These are phyloP conservation scores for Nineta flava DNA, from an alignment of 2,888 invertebrate genomes.

Conservation along the genomic window DNA sequence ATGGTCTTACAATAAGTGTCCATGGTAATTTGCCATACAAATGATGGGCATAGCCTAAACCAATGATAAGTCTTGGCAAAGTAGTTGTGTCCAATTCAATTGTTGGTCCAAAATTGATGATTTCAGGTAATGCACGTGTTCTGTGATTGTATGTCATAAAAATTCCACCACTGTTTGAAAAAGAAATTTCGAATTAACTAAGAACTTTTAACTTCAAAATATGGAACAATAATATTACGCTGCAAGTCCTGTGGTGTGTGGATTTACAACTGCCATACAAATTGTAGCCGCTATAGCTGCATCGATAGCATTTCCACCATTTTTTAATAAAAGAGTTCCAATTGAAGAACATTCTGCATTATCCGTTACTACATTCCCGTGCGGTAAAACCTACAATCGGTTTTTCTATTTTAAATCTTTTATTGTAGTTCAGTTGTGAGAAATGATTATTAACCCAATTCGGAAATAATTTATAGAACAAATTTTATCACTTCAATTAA, in stretches of 20 bases:
- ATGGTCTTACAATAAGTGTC: conserved; percentile 39
- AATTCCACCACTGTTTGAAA: conserved; percentile 47
- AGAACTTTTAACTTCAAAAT: neutral
- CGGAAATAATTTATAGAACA: too few relatives aligned
- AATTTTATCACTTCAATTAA: too few relatives aligned
- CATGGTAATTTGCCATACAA: conserved; percentile 39
- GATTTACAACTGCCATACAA: conserved; percentile 56
- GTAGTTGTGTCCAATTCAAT: conserved; percentile 17
- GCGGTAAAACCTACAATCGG: conserved; percentile 41
- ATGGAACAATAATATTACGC: conserved; percentile 37
- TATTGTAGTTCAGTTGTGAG: neutral
- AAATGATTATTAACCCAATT: too few relatives aligned
- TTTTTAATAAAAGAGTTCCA: conserved; percentile 47
- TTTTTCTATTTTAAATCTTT: neutral
- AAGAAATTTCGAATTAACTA: conserved; percentile 3
- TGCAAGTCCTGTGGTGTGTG: conserved; percentile 59
- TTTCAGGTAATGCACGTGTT: conserved; percentile 31
- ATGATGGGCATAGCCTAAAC: conserved; percentile 38
- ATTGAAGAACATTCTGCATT: conserved; percentile 52
- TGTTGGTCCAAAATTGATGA: conserved; percentile 38
- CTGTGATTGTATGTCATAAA: conserved; percentile 57
- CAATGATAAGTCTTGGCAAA: conserved; percentile 42
- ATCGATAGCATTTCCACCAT: conserved; percentile 61
- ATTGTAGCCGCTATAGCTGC: conserved; percentile 57
- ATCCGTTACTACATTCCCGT: conserved; percentile 61